phyloP scores from a whole-genome alignment of 2,797 vertebrate genomes.

The Uromys caudimaculatus region DNA sequence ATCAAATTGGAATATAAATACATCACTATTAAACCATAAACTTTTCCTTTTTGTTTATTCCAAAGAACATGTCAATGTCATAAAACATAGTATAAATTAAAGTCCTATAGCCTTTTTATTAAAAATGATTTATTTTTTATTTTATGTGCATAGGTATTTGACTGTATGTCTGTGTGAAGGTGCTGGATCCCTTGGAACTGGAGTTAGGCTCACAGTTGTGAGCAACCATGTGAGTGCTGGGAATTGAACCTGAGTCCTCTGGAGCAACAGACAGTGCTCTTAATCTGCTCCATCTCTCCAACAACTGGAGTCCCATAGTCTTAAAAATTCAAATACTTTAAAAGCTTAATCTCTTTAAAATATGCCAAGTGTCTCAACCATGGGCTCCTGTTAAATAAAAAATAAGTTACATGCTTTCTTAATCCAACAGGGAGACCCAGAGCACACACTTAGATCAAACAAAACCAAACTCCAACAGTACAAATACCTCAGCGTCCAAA shows the following conservation, averaged over 20 bases:
- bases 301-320: neutral
- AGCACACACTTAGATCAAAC: neutral
- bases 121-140: neutral
- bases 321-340: neutral
- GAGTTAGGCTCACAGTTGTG: neutral
- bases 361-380: neutral
- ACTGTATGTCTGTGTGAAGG: neutral
- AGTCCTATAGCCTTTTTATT: neutral
- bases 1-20: neutral
- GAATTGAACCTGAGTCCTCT: neutral
- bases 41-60: neutral
- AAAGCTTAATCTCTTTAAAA: neutral
- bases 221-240: neutral
- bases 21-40: neutral
- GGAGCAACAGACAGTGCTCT: neutral
- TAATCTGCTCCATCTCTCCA: neutral
- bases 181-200: neutral
- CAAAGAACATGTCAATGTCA: neutral
- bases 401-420: neutral
- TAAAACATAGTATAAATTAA: neutral
- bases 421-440: neutral
- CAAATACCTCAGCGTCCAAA: neutral
- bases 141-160: neutral
- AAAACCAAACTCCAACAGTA: neutral
- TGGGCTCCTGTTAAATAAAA: neutral